These are phyloP conservation scores for Machimus atricapillus DNA, from an alignment of 2,888 invertebrate genomes.

Conservation along the genomic window DNA sequence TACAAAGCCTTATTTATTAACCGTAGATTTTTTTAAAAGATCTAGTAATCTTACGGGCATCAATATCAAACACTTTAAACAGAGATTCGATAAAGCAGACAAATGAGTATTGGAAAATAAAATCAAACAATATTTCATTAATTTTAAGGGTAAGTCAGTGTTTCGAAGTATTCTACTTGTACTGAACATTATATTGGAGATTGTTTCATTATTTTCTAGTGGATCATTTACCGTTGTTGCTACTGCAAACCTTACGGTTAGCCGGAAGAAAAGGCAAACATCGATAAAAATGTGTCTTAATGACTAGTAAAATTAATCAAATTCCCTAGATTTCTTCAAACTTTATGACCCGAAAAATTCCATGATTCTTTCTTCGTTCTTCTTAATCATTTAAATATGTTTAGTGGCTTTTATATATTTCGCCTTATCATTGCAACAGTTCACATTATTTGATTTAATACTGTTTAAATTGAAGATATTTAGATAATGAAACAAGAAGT, in stretches of 20 bases:
- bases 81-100: not conserved
- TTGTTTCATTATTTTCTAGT: not conserved
- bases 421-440: not conserved
- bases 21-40: not conserved
- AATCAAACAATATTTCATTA: not conserved
- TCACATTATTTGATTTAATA: not conserved
- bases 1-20: not conserved
- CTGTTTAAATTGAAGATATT: not conserved
- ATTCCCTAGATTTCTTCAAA: not conserved
- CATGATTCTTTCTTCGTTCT: not conserved
- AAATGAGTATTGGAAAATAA: not conserved
- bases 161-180: not conserved
- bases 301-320: too few species aligned
- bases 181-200: not conserved
- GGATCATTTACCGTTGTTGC: too few species aligned
- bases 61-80: not conserved
- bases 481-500: not conserved
- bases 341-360: not conserved
- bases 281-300: not conserved
- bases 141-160: not conserved
- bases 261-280: too few species aligned
- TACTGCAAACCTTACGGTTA: too few species aligned
- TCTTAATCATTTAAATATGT: not conserved
- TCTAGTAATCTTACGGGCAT: not conserved
- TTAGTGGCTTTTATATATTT: not conserved